phyloP scores from a whole-genome alignment of 1,140 invertebrate species.

The Nasonia longicornis region DNA sequence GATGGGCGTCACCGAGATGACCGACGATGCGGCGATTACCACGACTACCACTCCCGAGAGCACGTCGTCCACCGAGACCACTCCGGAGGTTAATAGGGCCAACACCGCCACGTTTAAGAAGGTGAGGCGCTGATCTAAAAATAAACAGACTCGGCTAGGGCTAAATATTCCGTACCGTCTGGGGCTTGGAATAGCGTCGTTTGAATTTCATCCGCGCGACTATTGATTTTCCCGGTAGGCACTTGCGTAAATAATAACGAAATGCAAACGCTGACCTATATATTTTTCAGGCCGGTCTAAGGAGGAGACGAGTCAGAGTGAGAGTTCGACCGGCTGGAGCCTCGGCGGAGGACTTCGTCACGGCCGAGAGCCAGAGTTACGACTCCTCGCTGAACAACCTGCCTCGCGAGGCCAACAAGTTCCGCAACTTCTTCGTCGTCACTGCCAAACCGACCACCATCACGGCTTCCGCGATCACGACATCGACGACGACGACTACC shows the following conservation, averaged over 20 bases:
- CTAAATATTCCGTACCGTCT: neutral
- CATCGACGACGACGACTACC: neutral
- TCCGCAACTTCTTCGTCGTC: slow-evolving; percentile 37
- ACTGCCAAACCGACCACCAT: slow-evolving; percentile 10
- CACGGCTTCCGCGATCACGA: slow-evolving; percentile 2
- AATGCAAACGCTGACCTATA: neutral
- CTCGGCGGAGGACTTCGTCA: slow-evolving; percentile 59
- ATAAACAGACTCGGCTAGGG: neutral
- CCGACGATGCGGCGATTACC: slow-evolving; percentile 37
- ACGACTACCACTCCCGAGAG: neutral
- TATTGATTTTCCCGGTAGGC: neutral
- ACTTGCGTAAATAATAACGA: neutral
- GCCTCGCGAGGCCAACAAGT: slow-evolving; percentile 49
- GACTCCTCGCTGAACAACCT: slow-evolving; percentile 60
- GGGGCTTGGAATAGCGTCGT: neutral
- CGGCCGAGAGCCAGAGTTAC: slow-evolving; percentile 62
- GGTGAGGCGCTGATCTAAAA: neutral
- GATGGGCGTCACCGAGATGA: slow-evolving; percentile 42
- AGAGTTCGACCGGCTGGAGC: slow-evolving; percentile 55
- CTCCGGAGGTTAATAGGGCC: neutral
- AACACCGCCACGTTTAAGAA: slow-evolving; percentile 10
- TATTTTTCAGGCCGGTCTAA: slow-evolving; percentile 52
- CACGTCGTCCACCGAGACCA: neutral
- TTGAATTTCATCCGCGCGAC: neutral
- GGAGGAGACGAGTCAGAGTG: slow-evolving; percentile 60